These are phyloP conservation scores for Neelides sp. DNA, from an alignment of 1,140 invertebrate species.

Conservation along the genomic window DNA sequence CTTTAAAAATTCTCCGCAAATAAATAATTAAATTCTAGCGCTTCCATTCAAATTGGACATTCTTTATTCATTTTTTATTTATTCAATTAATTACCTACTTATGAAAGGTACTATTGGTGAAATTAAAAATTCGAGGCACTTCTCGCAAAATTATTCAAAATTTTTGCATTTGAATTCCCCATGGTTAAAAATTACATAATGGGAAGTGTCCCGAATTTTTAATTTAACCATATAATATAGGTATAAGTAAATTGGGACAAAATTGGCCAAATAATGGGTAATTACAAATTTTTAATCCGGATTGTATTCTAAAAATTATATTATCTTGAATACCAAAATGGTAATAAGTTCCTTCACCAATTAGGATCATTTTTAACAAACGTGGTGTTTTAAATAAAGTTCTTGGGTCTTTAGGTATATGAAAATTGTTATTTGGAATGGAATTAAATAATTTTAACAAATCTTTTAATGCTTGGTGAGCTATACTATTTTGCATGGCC, in stretches of 20 bases:
- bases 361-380: not conserved
- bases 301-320: not conserved
- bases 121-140: too few species aligned
- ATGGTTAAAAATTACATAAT: too few species aligned
- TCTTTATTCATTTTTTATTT: too few species aligned
- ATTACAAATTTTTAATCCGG: not conserved
- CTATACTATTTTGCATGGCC: not conserved
- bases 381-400: constrained; percentile 2
- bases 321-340: constrained; percentile 1
- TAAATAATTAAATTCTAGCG: too few species aligned
- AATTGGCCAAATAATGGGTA: not conserved
- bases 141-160: too few species aligned
- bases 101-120: too few species aligned
- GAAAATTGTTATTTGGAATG: constrained; percentile 2
- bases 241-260: too few species aligned
- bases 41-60: too few species aligned
- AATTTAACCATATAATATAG: too few species aligned
- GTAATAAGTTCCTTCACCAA: not conserved
- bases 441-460: not conserved
- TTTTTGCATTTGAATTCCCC: too few species aligned
- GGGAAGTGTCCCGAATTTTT: too few species aligned
- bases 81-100: too few species aligned
- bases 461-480: not conserved
- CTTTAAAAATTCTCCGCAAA: not conserved
- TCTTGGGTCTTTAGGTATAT: constrained; percentile 3